Conservation (phyloP, 1,140 invertebrate species). For the Cecropterus lyciades region DNA sequence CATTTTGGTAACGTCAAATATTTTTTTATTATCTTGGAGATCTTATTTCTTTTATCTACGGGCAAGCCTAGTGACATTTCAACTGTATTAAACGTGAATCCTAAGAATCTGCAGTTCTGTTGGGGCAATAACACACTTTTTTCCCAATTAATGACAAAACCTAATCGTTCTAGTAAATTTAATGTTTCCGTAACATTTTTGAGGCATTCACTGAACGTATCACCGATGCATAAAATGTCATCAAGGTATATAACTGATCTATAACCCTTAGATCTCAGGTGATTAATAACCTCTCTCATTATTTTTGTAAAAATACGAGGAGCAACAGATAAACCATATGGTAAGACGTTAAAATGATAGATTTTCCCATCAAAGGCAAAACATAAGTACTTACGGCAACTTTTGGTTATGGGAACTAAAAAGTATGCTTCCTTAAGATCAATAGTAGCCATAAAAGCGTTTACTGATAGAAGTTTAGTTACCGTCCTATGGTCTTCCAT, state of each 20-base stretch:
- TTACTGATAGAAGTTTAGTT: no score
- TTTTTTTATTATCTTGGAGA: constrained; percentile 25
- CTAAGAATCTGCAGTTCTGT: constrained; percentile 39
- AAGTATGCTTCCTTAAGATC: no score
- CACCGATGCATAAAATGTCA: constrained; percentile 47
- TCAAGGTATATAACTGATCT: constrained; percentile 45
- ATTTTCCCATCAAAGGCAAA: no score
- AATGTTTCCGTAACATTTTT: constrained; percentile 41
- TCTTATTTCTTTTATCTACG: constrained; percentile 39
- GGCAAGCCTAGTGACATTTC: constrained; percentile 40
- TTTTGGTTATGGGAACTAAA: no score
- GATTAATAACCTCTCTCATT: constrained; percentile 41
- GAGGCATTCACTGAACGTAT: constrained; percentile 38
- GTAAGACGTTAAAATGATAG: no score
- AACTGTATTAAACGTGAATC: constrained; percentile 40
- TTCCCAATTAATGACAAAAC: constrained; percentile 46
- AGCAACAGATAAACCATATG: no score
- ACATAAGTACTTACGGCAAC: no score
- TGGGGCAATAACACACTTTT: constrained; percentile 44
- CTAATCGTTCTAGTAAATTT: constrained; percentile 41
- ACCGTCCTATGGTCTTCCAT: no score
- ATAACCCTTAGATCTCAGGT: constrained; percentile 30
- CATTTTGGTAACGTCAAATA: constrained; percentile 25
- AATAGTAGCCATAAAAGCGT: no score
- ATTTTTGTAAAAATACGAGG: no score